Percentiles rank a stretch among this genome's conserved stretches.
Evolutionary conservation across 2,113 vertebrate species (phyloP).

Genomic region (Vulpes lagopus): DNA sequence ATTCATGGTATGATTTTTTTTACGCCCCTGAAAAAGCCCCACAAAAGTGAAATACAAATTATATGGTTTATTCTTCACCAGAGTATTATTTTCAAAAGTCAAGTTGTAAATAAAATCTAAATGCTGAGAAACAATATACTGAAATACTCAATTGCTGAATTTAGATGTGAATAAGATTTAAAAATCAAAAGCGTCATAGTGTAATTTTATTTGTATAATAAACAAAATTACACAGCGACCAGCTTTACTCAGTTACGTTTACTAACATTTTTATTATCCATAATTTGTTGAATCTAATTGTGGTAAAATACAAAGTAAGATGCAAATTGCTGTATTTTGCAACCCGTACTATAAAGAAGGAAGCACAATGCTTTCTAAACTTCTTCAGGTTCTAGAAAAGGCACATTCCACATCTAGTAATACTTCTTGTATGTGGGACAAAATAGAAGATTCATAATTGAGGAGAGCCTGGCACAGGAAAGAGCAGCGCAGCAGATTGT

Average conservation of each 20-base stretch:
- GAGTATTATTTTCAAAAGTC: not conserved
- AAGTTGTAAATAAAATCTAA: not conserved
- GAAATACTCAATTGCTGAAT: not conserved
- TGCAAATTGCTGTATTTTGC: not conserved
- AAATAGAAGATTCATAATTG: not conserved
- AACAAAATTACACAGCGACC: not conserved
- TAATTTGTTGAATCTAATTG: not conserved
- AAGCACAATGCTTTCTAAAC: not conserved
- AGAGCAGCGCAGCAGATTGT: not conserved
- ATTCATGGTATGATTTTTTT: not conserved
- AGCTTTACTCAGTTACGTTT: not conserved
- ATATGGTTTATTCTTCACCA: not conserved
- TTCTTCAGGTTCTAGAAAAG: not conserved
- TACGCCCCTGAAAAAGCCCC: not conserved
- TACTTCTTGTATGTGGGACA: not conserved
- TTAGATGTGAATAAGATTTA: not conserved
- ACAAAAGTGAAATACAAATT: not conserved
- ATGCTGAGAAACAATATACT: not conserved
- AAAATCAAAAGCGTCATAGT: not conserved
- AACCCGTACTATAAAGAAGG: not conserved
- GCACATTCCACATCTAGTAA: not conserved
- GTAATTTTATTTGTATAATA: not conserved
- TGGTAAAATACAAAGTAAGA: not conserved
- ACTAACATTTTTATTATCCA: not conserved
- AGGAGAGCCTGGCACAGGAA: not conserved